A percentile compares a stretch with the other conserved stretches of the same genome.
phyloP scores from a whole-genome alignment of 2,888 invertebrate species.

The Metellina segmentata region DNA sequence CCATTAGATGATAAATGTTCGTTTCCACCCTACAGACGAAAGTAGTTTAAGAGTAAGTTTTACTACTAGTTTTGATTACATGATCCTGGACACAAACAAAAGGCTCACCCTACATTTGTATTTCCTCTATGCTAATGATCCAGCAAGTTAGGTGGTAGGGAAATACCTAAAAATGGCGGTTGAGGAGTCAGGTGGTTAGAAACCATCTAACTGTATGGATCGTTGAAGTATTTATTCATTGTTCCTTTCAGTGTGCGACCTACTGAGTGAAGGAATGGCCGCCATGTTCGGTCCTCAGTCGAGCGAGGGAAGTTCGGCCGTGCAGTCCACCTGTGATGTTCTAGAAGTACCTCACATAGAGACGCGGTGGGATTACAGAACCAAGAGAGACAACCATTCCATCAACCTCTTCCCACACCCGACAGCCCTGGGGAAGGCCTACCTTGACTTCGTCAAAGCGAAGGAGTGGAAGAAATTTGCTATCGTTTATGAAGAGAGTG shows the following conservation, averaged over 20 bases:
- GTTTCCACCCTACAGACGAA: too few relatives aligned
- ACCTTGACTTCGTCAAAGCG: slow-evolving; percentile 80
- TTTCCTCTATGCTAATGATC: too few relatives aligned
- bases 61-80: too few relatives aligned
- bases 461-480: slow-evolving; percentile 81
- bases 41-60: too few relatives aligned
- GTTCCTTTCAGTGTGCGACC: slow-evolving; percentile 77
- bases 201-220: too few relatives aligned
- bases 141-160: too few relatives aligned
- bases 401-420: slow-evolving; percentile 82
- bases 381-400: slow-evolving; percentile 79
- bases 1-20: too few relatives aligned
- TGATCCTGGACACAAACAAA: too few relatives aligned
- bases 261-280: slow-evolving; percentile 78
- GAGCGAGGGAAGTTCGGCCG: slow-evolving; percentile 80
- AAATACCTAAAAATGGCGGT: too few relatives aligned
- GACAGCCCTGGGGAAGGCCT: slow-evolving; percentile 80
- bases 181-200: too few relatives aligned
- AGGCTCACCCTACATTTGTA: too few relatives aligned
- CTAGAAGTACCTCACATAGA: slow-evolving; percentile 82
- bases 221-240: too few relatives aligned
- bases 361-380: slow-evolving; percentile 79
- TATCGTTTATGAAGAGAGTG: slow-evolving; percentile 81
- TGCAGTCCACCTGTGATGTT: slow-evolving; percentile 82
- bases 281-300: slow-evolving; percentile 82